A percentile compares a stretch with the other conserved stretches of the same genome.
Conservation (phyloP, 2,888 invertebrate genomes). For the Cosmopolites sordidus region DNA sequence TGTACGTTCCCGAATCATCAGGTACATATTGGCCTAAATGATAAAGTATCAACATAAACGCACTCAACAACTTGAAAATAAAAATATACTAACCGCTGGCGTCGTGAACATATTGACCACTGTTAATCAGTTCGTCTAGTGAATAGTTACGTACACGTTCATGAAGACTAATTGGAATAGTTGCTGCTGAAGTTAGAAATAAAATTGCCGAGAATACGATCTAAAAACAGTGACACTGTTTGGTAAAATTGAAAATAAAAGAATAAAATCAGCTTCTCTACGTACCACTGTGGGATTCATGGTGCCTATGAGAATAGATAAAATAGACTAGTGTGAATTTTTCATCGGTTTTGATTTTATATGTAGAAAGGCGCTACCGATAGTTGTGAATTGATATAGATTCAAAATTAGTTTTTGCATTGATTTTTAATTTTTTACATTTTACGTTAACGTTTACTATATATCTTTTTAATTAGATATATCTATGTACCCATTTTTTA, state of each 20-base stretch:
- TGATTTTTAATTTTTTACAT: background rate
- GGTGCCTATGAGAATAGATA: too few species aligned
- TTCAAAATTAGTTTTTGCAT: constrained; percentile 3
- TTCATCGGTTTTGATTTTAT: constrained; percentile 5
- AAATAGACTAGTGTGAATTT: constrained; percentile 4
- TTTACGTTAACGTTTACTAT: background rate
- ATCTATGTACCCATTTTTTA: too few species aligned
- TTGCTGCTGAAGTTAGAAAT: background rate
- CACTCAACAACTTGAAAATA: constrained; percentile 1
- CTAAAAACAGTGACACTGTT: constrained; percentile 1
- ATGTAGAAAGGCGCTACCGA: constrained; percentile 1
- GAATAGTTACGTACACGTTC: background rate
- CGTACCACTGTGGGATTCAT: too few species aligned
- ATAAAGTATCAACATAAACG: background rate
- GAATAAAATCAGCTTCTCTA: too few species aligned
- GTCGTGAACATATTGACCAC: constrained; percentile 7
- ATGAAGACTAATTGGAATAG: background rate
- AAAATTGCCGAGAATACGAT: background rate
- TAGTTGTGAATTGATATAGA: constrained; percentile 4
- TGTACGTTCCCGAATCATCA: constrained; percentile 19
- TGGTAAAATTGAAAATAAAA: too few species aligned
- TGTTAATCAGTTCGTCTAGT: background rate
- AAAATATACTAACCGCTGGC: constrained; percentile 3
- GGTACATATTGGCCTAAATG: constrained; percentile 6
- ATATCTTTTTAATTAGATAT: background rate